Evolutionary conservation across 1,140 invertebrate genomes (phyloP).

Genomic region (Heliconius himera): DNA sequence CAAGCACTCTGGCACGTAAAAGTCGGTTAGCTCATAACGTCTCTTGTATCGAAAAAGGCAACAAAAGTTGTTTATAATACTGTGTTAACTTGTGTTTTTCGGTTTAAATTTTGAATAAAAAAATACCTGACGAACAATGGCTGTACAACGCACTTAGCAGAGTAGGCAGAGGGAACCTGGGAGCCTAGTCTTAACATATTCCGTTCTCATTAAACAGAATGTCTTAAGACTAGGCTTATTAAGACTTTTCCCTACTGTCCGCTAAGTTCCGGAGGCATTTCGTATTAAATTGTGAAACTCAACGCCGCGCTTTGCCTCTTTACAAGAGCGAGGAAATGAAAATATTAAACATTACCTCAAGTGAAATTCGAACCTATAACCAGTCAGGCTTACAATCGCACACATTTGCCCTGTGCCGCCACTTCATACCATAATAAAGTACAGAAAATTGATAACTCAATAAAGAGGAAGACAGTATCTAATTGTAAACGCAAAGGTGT

Average conservation of each 20-base stretch:
- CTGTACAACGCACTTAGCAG: not conserved
- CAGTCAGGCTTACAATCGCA: not conserved
- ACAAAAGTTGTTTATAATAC: constrained; percentile 30
- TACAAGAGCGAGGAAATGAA: not conserved
- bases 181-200: not conserved
- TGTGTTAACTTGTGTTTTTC: not conserved
- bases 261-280: no score
- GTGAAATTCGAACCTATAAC: not conserved
- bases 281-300: no score
- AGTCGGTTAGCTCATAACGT: constrained; percentile 38
- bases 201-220: not conserved
- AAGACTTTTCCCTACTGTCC: not conserved
- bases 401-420: not conserved
- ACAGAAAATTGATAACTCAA: no score
- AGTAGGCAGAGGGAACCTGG: not conserved
- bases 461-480: no score
- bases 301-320: no score
- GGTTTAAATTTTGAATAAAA: not conserved
- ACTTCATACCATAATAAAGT: no score
- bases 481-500: no score
- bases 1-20: constrained; percentile 32
- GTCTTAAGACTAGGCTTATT: no score
- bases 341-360: not conserved
- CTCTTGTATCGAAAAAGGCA: constrained; percentile 34
- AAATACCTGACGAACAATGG: no score